Percentiles rank a stretch among this genome's conserved stretches.
phyloP scores from a whole-genome alignment of 1,140 invertebrate species.

The Pristionchus pacificus region DNA sequence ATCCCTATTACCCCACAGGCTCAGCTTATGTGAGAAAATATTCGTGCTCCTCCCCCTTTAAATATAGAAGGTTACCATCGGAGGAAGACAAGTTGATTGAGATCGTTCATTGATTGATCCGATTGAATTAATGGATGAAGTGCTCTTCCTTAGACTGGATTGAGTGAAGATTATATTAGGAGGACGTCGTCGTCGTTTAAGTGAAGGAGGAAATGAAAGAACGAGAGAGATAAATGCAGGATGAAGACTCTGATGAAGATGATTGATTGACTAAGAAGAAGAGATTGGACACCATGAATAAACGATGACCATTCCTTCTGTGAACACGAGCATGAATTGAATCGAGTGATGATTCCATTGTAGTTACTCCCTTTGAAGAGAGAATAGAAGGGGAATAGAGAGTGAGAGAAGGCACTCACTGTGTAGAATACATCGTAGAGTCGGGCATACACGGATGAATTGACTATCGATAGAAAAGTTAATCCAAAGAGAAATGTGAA shows the following conservation, averaged over 20 bases:
- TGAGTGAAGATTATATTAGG: too few species aligned
- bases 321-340: conserved; percentile 10
- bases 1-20: too few species aligned
- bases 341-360: conserved; percentile 19
- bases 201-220: not conserved
- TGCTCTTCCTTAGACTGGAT: too few species aligned
- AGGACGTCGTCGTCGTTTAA: not conserved
- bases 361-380: conserved; percentile 11
- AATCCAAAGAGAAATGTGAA: conserved; percentile 26
- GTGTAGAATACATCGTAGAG: conserved; percentile 19
- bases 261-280: not conserved
- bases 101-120: too few species aligned
- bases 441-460: conserved; percentile 26
- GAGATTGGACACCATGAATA: conserved; percentile 20
- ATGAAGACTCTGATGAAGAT: not conserved
- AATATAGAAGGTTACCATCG: too few species aligned
- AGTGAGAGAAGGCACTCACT: not conserved
- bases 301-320: conserved; percentile 11
- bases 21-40: too few species aligned
- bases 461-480: conserved; percentile 28
- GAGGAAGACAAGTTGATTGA: too few species aligned
- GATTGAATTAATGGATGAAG: too few species aligned
- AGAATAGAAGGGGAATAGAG: not conserved
- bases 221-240: not conserved
- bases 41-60: too few species aligned